phyloP scores from a whole-genome alignment of 2,113 vertebrate species.

The Brienomyrus brachyistius region DNA sequence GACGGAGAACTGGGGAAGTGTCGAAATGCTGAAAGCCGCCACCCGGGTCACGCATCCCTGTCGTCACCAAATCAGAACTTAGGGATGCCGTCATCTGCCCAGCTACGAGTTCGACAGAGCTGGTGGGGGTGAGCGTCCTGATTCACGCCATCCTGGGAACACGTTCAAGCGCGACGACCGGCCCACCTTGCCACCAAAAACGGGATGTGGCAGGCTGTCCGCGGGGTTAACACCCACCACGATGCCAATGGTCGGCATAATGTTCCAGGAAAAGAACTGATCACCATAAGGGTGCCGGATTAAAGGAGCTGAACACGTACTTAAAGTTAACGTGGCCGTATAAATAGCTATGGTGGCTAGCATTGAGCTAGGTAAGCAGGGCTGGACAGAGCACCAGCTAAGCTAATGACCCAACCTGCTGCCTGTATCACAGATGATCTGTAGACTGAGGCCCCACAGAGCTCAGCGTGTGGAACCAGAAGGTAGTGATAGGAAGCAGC shows the following conservation, averaged over 20 bases:
- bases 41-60: not conserved
- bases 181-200: not conserved
- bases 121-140: not conserved
- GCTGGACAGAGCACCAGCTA: not conserved
- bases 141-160: not conserved
- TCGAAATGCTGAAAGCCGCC: not conserved
- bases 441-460: not conserved
- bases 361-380: not conserved
- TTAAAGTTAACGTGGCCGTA: not conserved
- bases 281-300: not conserved
- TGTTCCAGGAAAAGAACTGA: not conserved
- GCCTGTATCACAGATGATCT: not conserved
- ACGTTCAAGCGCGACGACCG: not conserved
- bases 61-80: not conserved
- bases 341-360: not conserved
- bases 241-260: not conserved
- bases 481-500: not conserved
- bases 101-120: not conserved
- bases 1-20: not conserved
- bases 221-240: not conserved
- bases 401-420: not conserved
- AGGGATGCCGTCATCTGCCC: not conserved
- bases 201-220: not conserved
- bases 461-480: not conserved
- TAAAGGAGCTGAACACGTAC: not conserved